A percentile compares a stretch with the other conserved stretches of the same genome.
These are phyloP conservation scores for Chrysoperla carnea DNA, from an alignment of 1,140 invertebrate species.

Conservation along the genomic window DNA sequence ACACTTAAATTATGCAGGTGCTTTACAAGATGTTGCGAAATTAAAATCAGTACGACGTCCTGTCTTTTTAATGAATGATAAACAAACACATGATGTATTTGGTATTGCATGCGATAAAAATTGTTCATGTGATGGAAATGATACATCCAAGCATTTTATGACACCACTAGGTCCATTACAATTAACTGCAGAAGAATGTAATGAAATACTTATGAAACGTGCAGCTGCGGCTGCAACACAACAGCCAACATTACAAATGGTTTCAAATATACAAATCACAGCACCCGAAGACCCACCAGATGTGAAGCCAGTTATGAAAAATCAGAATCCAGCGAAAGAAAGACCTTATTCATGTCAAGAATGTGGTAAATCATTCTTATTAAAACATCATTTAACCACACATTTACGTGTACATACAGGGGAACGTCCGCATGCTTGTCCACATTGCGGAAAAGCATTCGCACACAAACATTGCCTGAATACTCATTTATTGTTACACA, in stretches of 20 bases:
- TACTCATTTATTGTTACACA: slow-evolving; percentile 62
- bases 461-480: slow-evolving; percentile 69
- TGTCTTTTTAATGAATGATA: slow-evolving; percentile 6
- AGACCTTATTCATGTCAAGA: slow-evolving; percentile 61
- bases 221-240: slow-evolving; percentile 19
- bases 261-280: neutral
- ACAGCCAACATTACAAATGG: slow-evolving; percentile 15
- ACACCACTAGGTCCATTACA: slow-evolving; percentile 36
- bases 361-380: slow-evolving; percentile 64
- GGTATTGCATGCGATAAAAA: neutral
- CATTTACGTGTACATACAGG: slow-evolving; percentile 63
- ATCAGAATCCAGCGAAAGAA: slow-evolving; percentile 34
- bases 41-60: slow-evolving; percentile 5
- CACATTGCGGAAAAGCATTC: slow-evolving; percentile 72
- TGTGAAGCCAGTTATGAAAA: neutral
- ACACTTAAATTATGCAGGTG: slow-evolving; percentile 2
- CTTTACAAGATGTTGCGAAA: slow-evolving; percentile 4
- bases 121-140: neutral
- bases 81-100: slow-evolving; percentile 5
- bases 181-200: slow-evolving; percentile 55
- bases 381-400: slow-evolving; percentile 66
- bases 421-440: slow-evolving; percentile 64
- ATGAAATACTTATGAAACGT: slow-evolving; percentile 55
- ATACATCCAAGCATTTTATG: slow-evolving; percentile 8
- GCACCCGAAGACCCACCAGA: slow-evolving; percentile 3